A percentile compares a stretch with the other conserved stretches of the same genome.
These are phyloP conservation scores for Ferdinandea cuprea DNA, from an alignment of 2,888 invertebrate genomes.

Conservation along the genomic window DNA sequence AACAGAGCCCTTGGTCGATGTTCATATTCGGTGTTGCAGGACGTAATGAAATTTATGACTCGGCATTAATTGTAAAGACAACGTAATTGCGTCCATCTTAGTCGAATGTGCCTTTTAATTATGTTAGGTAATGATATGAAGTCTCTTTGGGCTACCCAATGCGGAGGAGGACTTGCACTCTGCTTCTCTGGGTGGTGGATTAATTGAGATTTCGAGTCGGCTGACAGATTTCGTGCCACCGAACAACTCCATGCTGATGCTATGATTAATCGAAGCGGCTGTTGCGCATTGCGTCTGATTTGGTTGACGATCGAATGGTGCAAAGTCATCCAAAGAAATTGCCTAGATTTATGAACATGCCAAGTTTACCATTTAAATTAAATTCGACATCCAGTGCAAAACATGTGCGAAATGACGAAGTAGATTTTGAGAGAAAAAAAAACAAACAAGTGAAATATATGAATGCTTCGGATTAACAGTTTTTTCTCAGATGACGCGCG, in stretches of 20 bases:
- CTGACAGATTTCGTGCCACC: conserved; percentile 43
- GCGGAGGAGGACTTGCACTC: conserved; percentile 24
- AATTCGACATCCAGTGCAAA: too few species aligned
- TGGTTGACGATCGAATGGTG: conserved; percentile 5
- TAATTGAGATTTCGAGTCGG: conserved; percentile 49
- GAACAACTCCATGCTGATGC: conserved; percentile 18
- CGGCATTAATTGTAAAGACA: conserved; percentile 78
- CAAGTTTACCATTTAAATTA: too few species aligned
- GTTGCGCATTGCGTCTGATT: conserved; percentile 8
- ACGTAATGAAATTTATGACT: conserved; percentile 80
- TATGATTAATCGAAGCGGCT: conserved; percentile 61
- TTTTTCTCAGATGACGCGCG: too few species aligned
- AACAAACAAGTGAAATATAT: too few species aligned
- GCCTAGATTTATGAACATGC: background rate
- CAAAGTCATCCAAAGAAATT: conserved; percentile 56
- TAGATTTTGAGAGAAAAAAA: background rate
- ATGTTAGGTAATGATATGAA: conserved; percentile 71
- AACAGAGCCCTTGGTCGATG: conserved; percentile 1
- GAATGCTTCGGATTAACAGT: too few species aligned
- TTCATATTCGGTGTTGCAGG: conserved; percentile 37
- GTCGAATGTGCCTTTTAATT: conserved; percentile 67
- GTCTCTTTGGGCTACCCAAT: conserved; percentile 28
- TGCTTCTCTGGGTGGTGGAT: conserved; percentile 42
- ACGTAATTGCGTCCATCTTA: conserved; percentile 58
- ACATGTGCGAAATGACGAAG: background rate